These are phyloP conservation scores for Epinephelus coioides DNA, from an alignment of 2,797 vertebrate genomes.

Conservation along the genomic window DNA sequence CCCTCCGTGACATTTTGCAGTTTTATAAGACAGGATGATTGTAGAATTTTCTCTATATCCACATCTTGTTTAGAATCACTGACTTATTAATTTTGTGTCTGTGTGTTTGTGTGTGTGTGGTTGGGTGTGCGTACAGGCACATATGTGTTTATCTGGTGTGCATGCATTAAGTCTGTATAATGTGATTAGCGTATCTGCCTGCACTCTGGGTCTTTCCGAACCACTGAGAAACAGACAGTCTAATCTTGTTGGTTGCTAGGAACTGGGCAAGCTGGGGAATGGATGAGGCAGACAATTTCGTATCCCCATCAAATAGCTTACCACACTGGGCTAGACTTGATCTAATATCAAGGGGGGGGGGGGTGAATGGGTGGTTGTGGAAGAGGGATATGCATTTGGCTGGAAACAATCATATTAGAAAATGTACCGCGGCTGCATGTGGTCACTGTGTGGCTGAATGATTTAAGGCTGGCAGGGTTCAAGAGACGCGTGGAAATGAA, in stretches of 20 bases:
- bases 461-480: slow-evolving; percentile 39
- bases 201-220: slow-evolving; percentile 66
- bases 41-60: slow-evolving; percentile 9
- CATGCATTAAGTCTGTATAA: slow-evolving; percentile 75
- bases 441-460: slow-evolving; percentile 45
- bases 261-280: slow-evolving; percentile 68
- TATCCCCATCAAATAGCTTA: slow-evolving; percentile 70
- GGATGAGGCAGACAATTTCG: slow-evolving; percentile 65
- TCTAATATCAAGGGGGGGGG: slow-evolving; percentile 66
- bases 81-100: slow-evolving; percentile 18
- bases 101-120: slow-evolving; percentile 18
- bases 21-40: slow-evolving; percentile 12
- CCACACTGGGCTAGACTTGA: slow-evolving; percentile 68
- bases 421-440: slow-evolving; percentile 42
- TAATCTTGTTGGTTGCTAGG: slow-evolving; percentile 83
- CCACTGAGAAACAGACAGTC: slow-evolving; percentile 71
- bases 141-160: slow-evolving; percentile 66
- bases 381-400: slow-evolving; percentile 60
- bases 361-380: slow-evolving; percentile 57
- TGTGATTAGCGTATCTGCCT: slow-evolving; percentile 74
- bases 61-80: slow-evolving; percentile 32
- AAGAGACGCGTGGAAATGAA: slow-evolving; percentile 42
- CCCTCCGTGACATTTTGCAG: slow-evolving; percentile 1
- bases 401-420: slow-evolving; percentile 63
- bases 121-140: slow-evolving; percentile 20